Conservation (phyloP, 2,113 vertebrate species). For the Hemiprocne comata region DNA sequence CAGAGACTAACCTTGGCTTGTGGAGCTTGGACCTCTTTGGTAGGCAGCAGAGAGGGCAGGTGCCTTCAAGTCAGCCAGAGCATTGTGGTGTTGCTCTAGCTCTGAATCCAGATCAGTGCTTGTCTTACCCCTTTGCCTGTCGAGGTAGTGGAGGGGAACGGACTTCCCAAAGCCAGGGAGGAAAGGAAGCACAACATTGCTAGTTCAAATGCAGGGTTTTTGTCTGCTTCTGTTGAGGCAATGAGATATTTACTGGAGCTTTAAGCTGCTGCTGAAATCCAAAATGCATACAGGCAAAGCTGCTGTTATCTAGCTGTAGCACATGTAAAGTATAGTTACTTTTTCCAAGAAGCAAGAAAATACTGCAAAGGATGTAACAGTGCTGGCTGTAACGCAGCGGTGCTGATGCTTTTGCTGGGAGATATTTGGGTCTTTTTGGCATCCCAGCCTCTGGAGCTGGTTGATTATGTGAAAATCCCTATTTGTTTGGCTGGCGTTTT, state of each 20-base stretch:
- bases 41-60: background rate
- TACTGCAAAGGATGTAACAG: background rate
- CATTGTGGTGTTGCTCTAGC: background rate
- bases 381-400: background rate
- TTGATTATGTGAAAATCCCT: background rate
- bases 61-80: background rate
- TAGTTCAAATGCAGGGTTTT: background rate
- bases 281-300: background rate
- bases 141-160: background rate
- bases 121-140: background rate
- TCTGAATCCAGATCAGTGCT: background rate
- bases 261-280: constrained; percentile 42
- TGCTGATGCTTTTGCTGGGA: constrained; percentile 10
- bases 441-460: background rate
- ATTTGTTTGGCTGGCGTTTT: constrained; percentile 13
- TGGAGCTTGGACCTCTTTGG: background rate
- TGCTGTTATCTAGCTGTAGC: constrained; percentile 50
- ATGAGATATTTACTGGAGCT: background rate
- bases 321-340: constrained; percentile 33
- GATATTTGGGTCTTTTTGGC: background rate
- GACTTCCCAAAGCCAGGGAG: accelerated
- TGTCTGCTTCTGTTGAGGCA: background rate
- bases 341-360: constrained; percentile 8
- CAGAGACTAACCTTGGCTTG: background rate
- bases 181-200: background rate